Evolutionary conservation across 2,113 vertebrate species (phyloP).

Genomic region (Coryphaenoides rupestris): DNA sequence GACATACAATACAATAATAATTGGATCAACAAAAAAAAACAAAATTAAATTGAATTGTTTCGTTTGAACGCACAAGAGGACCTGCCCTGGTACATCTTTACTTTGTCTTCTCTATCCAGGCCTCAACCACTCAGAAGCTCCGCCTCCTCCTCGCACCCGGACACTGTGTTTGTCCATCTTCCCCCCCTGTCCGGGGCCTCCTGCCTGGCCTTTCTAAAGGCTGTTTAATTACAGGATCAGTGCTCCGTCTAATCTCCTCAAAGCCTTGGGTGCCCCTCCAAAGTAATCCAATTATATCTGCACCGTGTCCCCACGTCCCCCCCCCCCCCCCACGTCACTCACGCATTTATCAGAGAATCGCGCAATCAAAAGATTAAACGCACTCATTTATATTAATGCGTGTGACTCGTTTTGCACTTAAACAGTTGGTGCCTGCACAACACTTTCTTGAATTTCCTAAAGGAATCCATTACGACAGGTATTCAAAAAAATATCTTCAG

Average conservation of each 20-base stretch:
- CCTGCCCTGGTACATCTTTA: slow-evolving; percentile 53
- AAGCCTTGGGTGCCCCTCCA: slow-evolving; percentile 83
- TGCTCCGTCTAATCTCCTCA: slow-evolving; percentile 95
- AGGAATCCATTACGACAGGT: no score
- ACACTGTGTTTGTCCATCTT: slow-evolving; percentile 71
- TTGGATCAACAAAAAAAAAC: no score
- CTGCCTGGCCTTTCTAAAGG: slow-evolving; percentile 54
- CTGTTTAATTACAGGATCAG: slow-evolving; percentile 97
- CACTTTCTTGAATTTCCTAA: no score
- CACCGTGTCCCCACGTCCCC: slow-evolving; percentile 80
- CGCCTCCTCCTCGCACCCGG: slow-evolving; percentile 42
- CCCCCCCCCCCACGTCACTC: no score
- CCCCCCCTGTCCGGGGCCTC: slow-evolving; percentile 31
- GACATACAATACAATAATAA: no score
- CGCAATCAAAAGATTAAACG: slow-evolving; percentile 50
- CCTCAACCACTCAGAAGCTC: slow-evolving; percentile 65
- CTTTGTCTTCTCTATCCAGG: slow-evolving; percentile 50
- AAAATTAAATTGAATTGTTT: no score
- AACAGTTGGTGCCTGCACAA: no score
- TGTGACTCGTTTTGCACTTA: slow-evolving; percentile 1
- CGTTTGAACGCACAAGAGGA: slow-evolving; percentile 4
- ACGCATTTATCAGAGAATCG: slow-evolving; percentile 84
- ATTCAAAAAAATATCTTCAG: no score
- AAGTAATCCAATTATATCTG: slow-evolving; percentile 98
- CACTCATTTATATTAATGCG: slow-evolving; percentile 44